These are phyloP conservation scores for Galeopsomyia nigrocyanea DNA, from an alignment of 2,888 invertebrate genomes.

Conservation along the genomic window DNA sequence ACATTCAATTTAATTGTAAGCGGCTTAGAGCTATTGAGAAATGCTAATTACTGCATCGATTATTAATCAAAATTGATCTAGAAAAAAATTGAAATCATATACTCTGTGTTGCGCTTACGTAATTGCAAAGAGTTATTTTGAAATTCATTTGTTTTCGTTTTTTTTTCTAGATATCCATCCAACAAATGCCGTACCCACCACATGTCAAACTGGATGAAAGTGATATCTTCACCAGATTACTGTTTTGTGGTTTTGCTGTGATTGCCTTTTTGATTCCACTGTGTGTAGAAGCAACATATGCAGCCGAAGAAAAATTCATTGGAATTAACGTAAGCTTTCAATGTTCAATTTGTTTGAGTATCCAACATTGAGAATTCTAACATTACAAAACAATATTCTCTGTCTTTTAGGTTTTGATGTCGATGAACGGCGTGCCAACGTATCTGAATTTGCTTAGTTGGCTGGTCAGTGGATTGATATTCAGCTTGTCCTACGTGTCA, in stretches of 20 bases:
- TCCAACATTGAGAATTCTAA: background rate
- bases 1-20: too few relatives aligned
- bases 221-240: conserved; percentile 52
- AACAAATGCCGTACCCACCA: conserved; percentile 65
- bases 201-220: conserved; percentile 53
- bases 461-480: conserved; percentile 59
- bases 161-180: conserved; percentile 57
- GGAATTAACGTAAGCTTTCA: conserved; percentile 62
- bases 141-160: too few relatives aligned
- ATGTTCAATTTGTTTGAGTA: background rate
- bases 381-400: conserved; percentile 6
- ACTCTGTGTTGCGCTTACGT: background rate
- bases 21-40: too few relatives aligned
- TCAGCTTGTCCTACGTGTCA: conserved; percentile 57
- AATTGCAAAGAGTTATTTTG: too few relatives aligned
- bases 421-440: conserved; percentile 64
- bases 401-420: conserved; percentile 60
- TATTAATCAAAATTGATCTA: too few relatives aligned
- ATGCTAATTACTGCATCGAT: too few relatives aligned
- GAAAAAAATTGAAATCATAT: background rate
- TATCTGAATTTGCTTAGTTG: conserved; percentile 63
- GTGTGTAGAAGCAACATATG: conserved; percentile 60
- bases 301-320: conserved; percentile 63
- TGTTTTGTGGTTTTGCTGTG: conserved; percentile 56
- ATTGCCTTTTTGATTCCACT: conserved; percentile 62